Conservation (phyloP, 2,797 vertebrate genomes). For the Sebastes umbrosus region DNA sequence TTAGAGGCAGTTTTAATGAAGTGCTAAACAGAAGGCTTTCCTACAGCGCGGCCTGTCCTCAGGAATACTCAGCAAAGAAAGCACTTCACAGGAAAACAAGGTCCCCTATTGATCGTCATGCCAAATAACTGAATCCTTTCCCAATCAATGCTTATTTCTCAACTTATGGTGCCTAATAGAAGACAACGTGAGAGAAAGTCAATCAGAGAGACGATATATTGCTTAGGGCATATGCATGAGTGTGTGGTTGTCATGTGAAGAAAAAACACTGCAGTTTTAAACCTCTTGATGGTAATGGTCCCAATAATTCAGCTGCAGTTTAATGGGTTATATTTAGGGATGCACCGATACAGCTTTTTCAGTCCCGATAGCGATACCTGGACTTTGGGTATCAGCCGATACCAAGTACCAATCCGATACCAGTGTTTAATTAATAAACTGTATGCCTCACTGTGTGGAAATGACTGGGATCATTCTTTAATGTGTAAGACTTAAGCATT, state of each 20-base stretch:
- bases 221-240: conserved; percentile 41
- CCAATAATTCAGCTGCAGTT: conserved; percentile 23
- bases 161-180: conserved; percentile 76
- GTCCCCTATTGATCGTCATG: conserved; percentile 79
- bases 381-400: not conserved
- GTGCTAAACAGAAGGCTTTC: conserved; percentile 89
- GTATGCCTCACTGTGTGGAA: not conserved
- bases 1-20: conserved; percentile 94
- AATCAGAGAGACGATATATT: conserved; percentile 60
- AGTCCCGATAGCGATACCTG: not conserved
- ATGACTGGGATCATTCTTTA: not conserved
- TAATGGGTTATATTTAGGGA: not conserved
- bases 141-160: conserved; percentile 76
- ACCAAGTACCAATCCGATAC: not conserved
- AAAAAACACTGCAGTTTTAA: conserved; percentile 21
- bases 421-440: not conserved
- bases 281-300: conserved; percentile 14
- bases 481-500: too few species aligned
- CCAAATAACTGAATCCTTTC: conserved; percentile 81
- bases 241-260: conserved; percentile 36
- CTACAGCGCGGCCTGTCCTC: conserved; percentile 80
- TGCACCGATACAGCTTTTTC: accelerated
- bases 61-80: conserved; percentile 77
- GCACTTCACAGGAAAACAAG: conserved; percentile 74
- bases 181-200: conserved; percentile 74